Conservation (phyloP, 53 echinoderm and acorn worm genomes). For the Hippasteria phrygiana region DNA sequence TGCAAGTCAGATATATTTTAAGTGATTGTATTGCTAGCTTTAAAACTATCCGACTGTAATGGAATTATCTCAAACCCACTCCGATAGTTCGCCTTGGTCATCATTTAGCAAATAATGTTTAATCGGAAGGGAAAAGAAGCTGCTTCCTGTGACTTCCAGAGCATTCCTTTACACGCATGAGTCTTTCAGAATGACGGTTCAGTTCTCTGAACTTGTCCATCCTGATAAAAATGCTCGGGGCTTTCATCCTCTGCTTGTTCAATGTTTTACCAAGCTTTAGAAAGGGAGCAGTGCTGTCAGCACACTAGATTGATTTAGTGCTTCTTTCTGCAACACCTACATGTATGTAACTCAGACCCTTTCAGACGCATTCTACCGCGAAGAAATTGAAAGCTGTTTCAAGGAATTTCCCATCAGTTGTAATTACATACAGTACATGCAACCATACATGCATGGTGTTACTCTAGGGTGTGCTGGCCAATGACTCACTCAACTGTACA, state of each 20-base stretch:
- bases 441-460: no score
- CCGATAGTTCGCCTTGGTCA: no score
- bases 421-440: no score
- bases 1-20: no score
- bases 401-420: not conserved
- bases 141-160: not conserved
- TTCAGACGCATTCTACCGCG: not conserved
- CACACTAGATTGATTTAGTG: conserved; percentile 1
- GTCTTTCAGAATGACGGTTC: not conserved
- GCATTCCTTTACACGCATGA: not conserved
- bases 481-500: not conserved
- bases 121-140: not conserved
- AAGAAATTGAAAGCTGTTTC: not conserved
- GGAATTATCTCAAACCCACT: no score
- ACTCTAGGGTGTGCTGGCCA: not conserved
- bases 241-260: not conserved
- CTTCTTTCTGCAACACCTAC: not conserved
- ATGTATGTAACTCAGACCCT: not conserved
- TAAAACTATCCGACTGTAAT: no score
- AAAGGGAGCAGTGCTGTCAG: not conserved
- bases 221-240: not conserved
- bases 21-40: no score
- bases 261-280: not conserved
- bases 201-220: not conserved
- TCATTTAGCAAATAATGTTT: no score